A percentile compares a stretch with the other conserved stretches of the same genome.
These are phyloP conservation scores for Aurelia aurita DNA, from an alignment of 30 jellyfish, hydroid and myxozoan species.

Conservation along the genomic window DNA sequence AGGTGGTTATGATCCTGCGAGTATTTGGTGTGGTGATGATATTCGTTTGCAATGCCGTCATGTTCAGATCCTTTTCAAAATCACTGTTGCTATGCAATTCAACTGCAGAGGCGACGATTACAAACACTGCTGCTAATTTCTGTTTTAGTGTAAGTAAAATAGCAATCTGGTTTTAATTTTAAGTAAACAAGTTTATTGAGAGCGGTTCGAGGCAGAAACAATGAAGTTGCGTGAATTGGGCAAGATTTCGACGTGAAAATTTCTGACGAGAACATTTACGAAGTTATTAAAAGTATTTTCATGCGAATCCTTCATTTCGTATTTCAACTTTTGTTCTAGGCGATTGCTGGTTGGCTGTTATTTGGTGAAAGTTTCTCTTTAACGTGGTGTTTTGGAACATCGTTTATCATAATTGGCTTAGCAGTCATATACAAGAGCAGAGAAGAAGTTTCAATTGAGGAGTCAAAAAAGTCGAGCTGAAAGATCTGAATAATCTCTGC, in stretches of 20 bases:
- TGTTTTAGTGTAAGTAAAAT: conserved; percentile 56
- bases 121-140: conserved; percentile 70
- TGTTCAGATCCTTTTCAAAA: conserved; percentile 70
- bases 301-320: no score
- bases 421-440: conserved; percentile 29
- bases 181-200: no score
- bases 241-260: no score
- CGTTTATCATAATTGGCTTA: conserved; percentile 41
- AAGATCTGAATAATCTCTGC: no score
- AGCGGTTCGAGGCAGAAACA: no score
- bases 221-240: no score
- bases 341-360: conserved; percentile 49
- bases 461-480: background rate
- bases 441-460: background rate
- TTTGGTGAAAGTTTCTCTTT: conserved; percentile 53
- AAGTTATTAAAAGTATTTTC: no score
- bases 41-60: conserved; percentile 42
- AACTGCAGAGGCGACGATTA: conserved; percentile 64
- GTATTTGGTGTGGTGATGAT: conserved; percentile 34
- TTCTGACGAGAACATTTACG: no score
- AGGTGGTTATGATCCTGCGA: conserved; percentile 12
- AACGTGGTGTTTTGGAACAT: conserved; percentile 53
- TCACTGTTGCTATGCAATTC: conserved; percentile 45
- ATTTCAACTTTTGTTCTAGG: conserved; percentile 10
- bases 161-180: background rate